Evolutionary conservation across 2,888 invertebrate species (phyloP), one percentile per base, ranked within the genome.

Genomic region (Erpobdella octoculata): DNA sequence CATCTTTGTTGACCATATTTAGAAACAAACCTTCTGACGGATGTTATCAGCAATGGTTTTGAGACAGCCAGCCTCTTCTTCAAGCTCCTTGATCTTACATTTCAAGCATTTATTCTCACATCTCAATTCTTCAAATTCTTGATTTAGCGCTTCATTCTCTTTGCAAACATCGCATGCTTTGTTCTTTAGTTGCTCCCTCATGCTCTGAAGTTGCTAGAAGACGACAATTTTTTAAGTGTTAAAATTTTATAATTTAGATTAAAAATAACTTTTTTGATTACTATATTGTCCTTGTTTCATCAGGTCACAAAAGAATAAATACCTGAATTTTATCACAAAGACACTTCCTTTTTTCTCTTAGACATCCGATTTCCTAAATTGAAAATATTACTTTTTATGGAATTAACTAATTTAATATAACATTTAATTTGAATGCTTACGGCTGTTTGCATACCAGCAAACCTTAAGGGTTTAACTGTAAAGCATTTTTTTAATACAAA

Each of bases 81-180:
- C 69, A 18, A 69, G 69, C 58, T 69, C 69, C 36, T 69, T 69
- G 58, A 69, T 69, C 69, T 69, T 69, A 58, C 69, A 69, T 36
- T 69, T 69, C 58, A 69, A 58, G 31, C 69, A 69, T 46, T 69
- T 69, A 58, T 69, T 69, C 58, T 69, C 69, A 37, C 69, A 69
- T 28, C 69, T 48, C 53, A 69, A 37, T 36, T 69, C 69, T 36
- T 69, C 69, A 28, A 69, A 69, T 48, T 69, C 69, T 58, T 69
- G 69, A 21, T 69, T 69, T 37, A 69, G 21, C 15, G 25, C 37
- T 36, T 69, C 69, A 36, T 69, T 69, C 25, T 69, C 69, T 21
- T 69, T 69, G 69, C 69, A 69, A 0, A 69, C 69, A 33, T 69
- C 69, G n/a, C 69, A 69, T 15, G 69, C 69, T 21, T 69, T 69